Conservation (phyloP, 2,113 vertebrate genomes). For the Egretta garzetta region DNA sequence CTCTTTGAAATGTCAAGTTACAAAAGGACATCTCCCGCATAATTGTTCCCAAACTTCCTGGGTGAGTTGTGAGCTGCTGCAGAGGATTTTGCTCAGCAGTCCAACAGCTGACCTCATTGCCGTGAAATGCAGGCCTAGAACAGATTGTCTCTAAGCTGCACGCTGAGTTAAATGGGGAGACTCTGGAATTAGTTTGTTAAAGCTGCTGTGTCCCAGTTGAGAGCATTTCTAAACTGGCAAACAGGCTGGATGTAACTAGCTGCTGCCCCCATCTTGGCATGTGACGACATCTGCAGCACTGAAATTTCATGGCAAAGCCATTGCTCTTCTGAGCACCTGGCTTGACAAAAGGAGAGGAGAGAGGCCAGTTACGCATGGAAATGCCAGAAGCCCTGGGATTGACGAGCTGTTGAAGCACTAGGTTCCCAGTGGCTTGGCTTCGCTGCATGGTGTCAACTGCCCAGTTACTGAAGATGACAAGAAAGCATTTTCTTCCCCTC, state of each 20-base stretch:
- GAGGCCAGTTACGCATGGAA: background rate
- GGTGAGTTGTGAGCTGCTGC: background rate
- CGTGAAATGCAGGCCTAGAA: slow-evolving; percentile 15
- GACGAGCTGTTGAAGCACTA: background rate
- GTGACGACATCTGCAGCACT: background rate
- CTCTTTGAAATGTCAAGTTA: background rate
- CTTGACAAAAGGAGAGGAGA: background rate
- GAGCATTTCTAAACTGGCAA: background rate
- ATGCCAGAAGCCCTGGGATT: background rate
- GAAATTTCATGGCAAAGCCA: background rate
- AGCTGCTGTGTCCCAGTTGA: background rate
- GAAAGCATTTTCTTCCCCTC: background rate
- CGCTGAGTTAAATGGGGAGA: background rate
- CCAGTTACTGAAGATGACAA: background rate
- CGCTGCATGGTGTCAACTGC: background rate
- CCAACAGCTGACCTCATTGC: slow-evolving; percentile 42
- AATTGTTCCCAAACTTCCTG: slow-evolving; percentile 35
- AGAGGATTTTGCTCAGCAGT: background rate
- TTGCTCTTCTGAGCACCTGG: background rate
- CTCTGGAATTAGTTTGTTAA: background rate
- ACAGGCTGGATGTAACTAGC: background rate
- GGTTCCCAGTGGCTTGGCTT: background rate
- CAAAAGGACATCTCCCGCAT: background rate
- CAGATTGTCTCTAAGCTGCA: slow-evolving; percentile 12
- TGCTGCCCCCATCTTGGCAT: background rate